phyloP scores from a whole-genome alignment of 2,888 invertebrate species.

The Lasioglossum zephyrum region DNA sequence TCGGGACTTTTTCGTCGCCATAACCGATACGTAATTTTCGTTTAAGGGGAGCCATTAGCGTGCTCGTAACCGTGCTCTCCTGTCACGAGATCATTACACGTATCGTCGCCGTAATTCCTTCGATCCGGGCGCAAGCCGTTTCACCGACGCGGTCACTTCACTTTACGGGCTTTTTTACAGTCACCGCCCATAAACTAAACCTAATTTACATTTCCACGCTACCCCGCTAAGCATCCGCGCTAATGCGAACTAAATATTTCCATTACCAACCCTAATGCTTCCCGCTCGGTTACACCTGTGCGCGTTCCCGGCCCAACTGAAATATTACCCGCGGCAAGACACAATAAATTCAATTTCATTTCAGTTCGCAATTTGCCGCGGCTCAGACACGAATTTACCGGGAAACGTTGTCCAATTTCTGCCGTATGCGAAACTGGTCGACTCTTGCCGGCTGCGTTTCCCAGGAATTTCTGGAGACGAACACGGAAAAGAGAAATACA shows the following conservation, averaged over 20 bases:
- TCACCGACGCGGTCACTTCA: slow-evolving; percentile 14
- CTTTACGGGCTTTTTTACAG: slow-evolving; percentile 35
- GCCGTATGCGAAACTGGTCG: not conserved
- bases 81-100: slow-evolving; percentile 38
- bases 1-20: not conserved
- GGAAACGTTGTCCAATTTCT: not conserved
- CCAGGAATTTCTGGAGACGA: not conserved
- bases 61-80: slow-evolving; percentile 24
- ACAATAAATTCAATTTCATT: slow-evolving; percentile 54
- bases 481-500: not conserved
- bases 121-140: slow-evolving; percentile 12
- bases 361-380: slow-evolving; percentile 41
- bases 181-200: slow-evolving; percentile 47
- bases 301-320: slow-evolving; percentile 21
- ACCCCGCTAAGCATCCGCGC: slow-evolving; percentile 34
- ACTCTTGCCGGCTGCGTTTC: not conserved
- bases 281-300: slow-evolving; percentile 54
- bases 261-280: slow-evolving; percentile 54
- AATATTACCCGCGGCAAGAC: slow-evolving; percentile 39
- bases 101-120: slow-evolving; percentile 38
- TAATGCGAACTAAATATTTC: slow-evolving; percentile 61
- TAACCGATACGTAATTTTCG: slow-evolving; percentile 22
- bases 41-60: slow-evolving; percentile 17
- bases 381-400: slow-evolving; percentile 28
- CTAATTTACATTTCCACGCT: slow-evolving; percentile 46